A percentile compares a stretch with the other conserved stretches of the same genome.
Conservation (phyloP, 2,113 vertebrate species). For the Sphaerodactylus townsendi region DNA sequence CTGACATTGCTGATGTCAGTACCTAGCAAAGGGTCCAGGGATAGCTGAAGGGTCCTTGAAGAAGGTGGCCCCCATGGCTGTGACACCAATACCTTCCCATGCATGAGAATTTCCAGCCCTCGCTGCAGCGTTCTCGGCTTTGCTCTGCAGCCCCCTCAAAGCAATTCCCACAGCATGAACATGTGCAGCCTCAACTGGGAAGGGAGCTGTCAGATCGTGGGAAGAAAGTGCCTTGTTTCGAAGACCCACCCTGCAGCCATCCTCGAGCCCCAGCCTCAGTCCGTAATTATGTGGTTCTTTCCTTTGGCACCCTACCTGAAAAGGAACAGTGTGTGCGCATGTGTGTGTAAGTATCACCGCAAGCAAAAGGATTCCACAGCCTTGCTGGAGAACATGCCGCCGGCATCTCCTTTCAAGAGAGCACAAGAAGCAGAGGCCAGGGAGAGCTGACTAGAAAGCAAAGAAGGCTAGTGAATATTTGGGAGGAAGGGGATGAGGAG, state of each 20-base stretch:
- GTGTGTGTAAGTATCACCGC: neutral
- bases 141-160: neutral
- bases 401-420: accelerated
- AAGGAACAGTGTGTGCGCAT: neutral
- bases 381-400: accelerated
- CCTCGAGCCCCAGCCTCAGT: neutral
- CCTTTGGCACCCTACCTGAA: neutral
- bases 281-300: accelerated
- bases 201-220: neutral
- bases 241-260: neutral
- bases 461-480: accelerated
- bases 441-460: neutral
- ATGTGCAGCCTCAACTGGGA: neutral
- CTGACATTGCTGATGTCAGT: too few species aligned
- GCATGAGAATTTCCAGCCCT: neutral
- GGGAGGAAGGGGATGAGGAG: neutral
- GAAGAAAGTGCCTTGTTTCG: neutral
- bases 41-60: too few species aligned
- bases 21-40: too few species aligned
- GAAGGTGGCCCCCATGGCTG: too few species aligned
- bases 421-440: neutral
- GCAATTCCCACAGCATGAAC: neutral
- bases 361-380: neutral
- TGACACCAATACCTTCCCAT: neutral
- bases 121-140: neutral